phyloP scores from a whole-genome alignment of 2,797 vertebrate genomes.

The Simalia tracyae region DNA sequence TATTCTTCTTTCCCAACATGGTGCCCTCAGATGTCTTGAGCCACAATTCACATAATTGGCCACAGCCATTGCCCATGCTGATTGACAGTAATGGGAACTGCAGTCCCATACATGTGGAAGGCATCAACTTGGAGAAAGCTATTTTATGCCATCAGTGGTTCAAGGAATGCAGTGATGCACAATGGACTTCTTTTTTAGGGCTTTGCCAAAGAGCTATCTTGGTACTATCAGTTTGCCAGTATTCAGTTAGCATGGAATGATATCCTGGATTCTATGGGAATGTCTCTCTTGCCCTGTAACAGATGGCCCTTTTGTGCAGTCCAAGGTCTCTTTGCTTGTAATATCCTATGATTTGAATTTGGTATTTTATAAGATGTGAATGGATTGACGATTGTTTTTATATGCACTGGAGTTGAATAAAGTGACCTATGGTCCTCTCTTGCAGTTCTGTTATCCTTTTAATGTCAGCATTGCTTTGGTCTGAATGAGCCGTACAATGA shows the following conservation, averaged over 20 bases:
- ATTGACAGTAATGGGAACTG: background rate
- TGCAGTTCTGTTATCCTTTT: slow-evolving; percentile 12
- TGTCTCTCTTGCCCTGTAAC: background rate
- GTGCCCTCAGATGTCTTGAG: background rate
- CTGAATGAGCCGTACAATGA: slow-evolving; percentile 18
- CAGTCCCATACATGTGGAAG: background rate
- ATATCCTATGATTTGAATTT: background rate
- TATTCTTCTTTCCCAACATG: background rate
- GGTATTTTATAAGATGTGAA: background rate
- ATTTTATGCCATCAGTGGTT: background rate
- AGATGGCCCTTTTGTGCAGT: background rate
- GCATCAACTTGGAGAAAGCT: background rate
- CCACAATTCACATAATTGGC: background rate
- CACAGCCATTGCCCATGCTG: background rate
- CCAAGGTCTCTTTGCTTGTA: background rate
- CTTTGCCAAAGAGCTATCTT: background rate
- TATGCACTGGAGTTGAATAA: background rate
- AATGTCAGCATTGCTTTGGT: background rate
- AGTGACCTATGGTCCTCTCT: background rate
- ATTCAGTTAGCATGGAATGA: background rate
- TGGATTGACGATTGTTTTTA: background rate
- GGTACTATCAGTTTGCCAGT: background rate
- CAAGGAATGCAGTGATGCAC: background rate
- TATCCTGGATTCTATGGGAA: background rate
- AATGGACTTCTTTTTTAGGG: background rate